Evolutionary conservation across 2,113 vertebrate species (phyloP).

Genomic region (Sciurus niger): DNA sequence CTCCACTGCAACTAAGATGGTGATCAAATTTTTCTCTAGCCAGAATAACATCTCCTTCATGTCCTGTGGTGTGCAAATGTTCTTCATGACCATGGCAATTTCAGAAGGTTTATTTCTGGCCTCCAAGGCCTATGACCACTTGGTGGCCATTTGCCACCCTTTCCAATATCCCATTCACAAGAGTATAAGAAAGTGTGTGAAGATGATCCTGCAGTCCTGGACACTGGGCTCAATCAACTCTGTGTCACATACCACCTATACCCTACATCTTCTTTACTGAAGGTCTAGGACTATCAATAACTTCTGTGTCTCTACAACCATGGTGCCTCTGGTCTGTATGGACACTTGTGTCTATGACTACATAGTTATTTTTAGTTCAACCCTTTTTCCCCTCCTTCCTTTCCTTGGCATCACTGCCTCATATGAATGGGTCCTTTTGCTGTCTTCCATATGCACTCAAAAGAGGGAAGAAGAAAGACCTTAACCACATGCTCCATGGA

Average conservation of each 20-base stretch:
- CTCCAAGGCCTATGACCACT: conserved; percentile 65
- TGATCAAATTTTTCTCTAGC: background rate
- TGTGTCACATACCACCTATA: conserved; percentile 14
- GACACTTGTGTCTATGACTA: conserved; percentile 56
- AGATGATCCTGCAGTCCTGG: conserved; percentile 59
- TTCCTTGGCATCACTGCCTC: background rate
- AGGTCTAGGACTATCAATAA: too few species aligned
- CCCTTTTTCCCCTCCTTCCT: background rate
- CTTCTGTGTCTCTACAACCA: too few species aligned
- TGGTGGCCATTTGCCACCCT: too few species aligned
- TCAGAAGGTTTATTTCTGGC: conserved; percentile 70
- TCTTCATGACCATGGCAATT: background rate
- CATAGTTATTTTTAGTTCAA: conserved; percentile 41
- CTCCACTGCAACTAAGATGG: background rate
- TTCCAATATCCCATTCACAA: too few species aligned
- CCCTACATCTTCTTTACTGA: background rate
- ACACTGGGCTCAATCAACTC: conserved; percentile 8
- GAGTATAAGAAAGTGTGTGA: too few species aligned
- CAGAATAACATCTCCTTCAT: conserved; percentile 58
- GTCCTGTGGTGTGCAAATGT: conserved; percentile 41
- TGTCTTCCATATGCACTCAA: background rate
- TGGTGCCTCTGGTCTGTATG: conserved; percentile 27
- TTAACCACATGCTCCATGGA: background rate
- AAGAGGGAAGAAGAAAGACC: background rate
- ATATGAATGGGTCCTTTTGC: background rate